phyloP scores from a whole-genome alignment of 2,797 vertebrate genomes.

The Natrix natrix region DNA sequence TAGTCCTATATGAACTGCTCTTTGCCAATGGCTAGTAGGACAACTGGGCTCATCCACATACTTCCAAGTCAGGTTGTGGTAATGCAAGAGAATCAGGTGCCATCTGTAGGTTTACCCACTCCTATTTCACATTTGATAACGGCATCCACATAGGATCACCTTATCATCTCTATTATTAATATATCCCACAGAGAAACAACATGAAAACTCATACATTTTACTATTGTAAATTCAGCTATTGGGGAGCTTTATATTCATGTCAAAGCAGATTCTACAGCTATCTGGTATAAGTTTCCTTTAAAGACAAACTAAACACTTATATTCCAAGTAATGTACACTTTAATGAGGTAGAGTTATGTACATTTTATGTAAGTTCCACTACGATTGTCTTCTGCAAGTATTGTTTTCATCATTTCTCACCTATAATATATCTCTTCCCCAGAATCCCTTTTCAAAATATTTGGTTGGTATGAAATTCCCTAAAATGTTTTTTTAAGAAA shows the following conservation, averaged over 20 bases:
- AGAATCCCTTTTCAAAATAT: neutral
- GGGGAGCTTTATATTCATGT: neutral
- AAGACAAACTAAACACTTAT: neutral
- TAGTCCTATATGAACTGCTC: neutral
- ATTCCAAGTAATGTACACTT: neutral
- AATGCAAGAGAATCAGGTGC: neutral
- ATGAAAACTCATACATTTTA: neutral
- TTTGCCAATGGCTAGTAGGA: neutral
- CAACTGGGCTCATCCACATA: neutral
- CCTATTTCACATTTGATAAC: neutral
- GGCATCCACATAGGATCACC: neutral
- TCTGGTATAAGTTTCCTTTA: neutral
- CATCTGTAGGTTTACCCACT: neutral
- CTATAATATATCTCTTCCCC: neutral
- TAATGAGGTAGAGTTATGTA: neutral
- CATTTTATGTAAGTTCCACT: accelerated
- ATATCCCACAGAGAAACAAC: neutral
- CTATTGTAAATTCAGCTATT: neutral
- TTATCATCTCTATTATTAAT: neutral
- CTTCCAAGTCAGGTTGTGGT: neutral
- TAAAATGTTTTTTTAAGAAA: neutral
- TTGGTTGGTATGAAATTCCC: slow-evolving; percentile 4
- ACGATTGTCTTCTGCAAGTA: neutral
- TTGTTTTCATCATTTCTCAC: neutral
- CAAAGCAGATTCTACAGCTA: neutral